A percentile compares a stretch with the other conserved stretches of the same genome.
These are phyloP conservation scores for Anticlea derivata DNA, from an alignment of 2,888 invertebrate genomes.

Conservation along the genomic window DNA sequence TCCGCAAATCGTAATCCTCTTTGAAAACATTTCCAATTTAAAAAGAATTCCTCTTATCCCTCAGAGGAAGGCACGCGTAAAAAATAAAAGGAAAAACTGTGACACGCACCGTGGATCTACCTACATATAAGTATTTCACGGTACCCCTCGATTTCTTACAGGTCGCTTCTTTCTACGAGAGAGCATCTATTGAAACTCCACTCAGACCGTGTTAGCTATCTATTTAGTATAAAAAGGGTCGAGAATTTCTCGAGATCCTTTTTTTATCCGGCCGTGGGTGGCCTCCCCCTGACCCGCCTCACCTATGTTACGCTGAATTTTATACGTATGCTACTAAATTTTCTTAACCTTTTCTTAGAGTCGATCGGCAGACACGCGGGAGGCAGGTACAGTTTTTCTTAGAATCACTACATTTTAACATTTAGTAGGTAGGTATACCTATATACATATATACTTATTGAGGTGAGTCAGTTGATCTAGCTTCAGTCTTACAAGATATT, in stretches of 20 bases:
- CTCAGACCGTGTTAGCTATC: conserved; percentile 83
- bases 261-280: conserved; percentile 73
- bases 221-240: conserved; percentile 84
- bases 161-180: conserved; percentile 81
- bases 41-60: conserved; percentile 83
- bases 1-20: conserved; percentile 83
- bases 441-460: too few species aligned
- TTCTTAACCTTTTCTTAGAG: conserved; percentile 38
- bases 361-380: conserved; percentile 35
- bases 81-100: conserved; percentile 80
- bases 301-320: conserved; percentile 38
- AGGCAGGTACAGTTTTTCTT: conserved; percentile 2
- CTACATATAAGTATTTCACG: conserved; percentile 55
- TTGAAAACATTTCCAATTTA: conserved; percentile 84
- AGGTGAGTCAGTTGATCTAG: too few species aligned
- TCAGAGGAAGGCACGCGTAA: conserved; percentile 79
- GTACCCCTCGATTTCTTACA: conserved; percentile 78
- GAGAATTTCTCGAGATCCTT: conserved; percentile 79
- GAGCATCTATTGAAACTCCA: conserved; percentile 84
- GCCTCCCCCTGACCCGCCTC: conserved; percentile 49
- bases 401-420: conserved; percentile 6
- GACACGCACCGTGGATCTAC: conserved; percentile 64
- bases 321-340: conserved; percentile 39
- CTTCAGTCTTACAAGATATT: too few species aligned
- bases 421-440: too few species aligned